Evolutionary conservation across 2,888 invertebrate genomes (phyloP), one percentile per base, ranked within the genome.

Genomic region (Euplexia lucipara): DNA sequence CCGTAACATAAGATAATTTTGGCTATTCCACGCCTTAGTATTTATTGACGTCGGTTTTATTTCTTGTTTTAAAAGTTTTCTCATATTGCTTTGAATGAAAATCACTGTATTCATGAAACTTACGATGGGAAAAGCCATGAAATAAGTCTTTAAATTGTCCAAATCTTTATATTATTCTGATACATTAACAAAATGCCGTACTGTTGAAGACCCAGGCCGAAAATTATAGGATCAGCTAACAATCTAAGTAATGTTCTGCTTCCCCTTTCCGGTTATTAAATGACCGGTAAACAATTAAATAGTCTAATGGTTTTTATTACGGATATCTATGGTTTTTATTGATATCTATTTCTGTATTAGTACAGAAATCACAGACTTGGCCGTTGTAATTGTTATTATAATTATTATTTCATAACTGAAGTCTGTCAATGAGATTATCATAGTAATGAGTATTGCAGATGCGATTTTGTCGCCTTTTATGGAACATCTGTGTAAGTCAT

Each of bases 231-330:
- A 26, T 3, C 10, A 9, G 9, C 2, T 20, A 5, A 45, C 8
- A 44, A 42, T 41, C 4, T 14, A 26, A 5, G 26, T 26, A 14
- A 30, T 34, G 34, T 35, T n/a, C 3, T 20, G 4, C 16, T 26
- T 9, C 14, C 12, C 4, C 14, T 62, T 49, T 62, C 10, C 35
- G 35, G 10, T 56, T 62, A 18, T 48, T 20, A 20, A 48, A 37
- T 60, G 26, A 37, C 30, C 39, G 54, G 18, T 54, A 61, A 61
- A 30, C 16, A 39, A 49, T 35, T 16, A 22, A 48, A 26, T 22
- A 3, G 47, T 37, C n/a, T 34, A 35, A n/a, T 47, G 0, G 16
- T 35, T 51, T 45, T 16, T 26, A 49, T 35, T 14, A 12, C 37
- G n/a, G n/a, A n/a, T n/a, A n/a, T n/a, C n/a, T n/a, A n/a, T n/a